These are phyloP conservation scores for Nephrotoma guestfalica DNA, from an alignment of 2,888 invertebrate species.

Conservation along the genomic window DNA sequence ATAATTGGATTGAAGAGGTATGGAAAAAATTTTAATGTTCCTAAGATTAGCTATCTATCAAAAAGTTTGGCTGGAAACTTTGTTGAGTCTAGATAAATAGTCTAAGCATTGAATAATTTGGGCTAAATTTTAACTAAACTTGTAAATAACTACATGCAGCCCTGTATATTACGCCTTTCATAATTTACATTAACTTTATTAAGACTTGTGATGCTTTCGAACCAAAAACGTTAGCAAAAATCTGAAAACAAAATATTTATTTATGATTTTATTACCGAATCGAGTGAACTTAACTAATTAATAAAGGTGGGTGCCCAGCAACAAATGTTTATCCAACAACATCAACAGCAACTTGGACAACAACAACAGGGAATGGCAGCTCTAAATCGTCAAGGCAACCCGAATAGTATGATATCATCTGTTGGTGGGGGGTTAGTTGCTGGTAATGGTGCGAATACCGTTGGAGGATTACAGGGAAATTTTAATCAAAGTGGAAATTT, in stretches of 20 bases:
- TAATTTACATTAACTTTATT: not conserved
- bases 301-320: constrained; percentile 12
- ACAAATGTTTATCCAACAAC: constrained; percentile 13
- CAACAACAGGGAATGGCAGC: not conserved
- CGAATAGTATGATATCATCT: not conserved
- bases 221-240: not conserved
- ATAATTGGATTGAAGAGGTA: not conserved
- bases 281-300: not conserved
- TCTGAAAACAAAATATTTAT: not conserved
- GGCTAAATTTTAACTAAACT: not conserved
- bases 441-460: constrained; percentile 7
- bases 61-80: not conserved
- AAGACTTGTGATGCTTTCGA: not conserved
- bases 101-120: not conserved
- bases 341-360: not conserved
- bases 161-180: not conserved
- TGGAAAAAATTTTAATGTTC: not conserved
- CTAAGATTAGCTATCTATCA: not conserved
- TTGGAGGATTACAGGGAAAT: constrained; percentile 23
- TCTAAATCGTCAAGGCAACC: constrained; percentile 4
- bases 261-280: not conserved
- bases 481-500: constrained; percentile 39
- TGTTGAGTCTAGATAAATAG: not conserved
- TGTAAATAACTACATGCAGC: not conserved
- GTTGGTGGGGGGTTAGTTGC: constrained; percentile 1